Evolutionary conservation across 1,140 invertebrate species (phyloP).

Genomic region (Pogonognathellus flavescens): DNA sequence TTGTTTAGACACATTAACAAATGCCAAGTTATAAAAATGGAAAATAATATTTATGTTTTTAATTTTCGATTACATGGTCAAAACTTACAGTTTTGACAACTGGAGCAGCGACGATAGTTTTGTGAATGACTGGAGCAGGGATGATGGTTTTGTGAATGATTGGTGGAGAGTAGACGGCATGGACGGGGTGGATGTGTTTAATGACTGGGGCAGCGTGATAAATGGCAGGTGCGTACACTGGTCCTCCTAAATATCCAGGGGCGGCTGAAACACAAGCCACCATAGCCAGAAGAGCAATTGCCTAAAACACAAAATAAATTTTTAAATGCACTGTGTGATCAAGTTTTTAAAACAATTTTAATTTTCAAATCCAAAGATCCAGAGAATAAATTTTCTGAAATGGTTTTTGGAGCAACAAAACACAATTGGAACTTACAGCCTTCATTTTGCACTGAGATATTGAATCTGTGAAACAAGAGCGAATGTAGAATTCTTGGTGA

Average conservation of each 20-base stretch:
- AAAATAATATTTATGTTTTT: too few relatives aligned
- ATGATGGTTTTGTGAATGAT: slow-evolving; percentile 17
- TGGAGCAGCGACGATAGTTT: neutral
- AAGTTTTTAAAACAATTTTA: neutral
- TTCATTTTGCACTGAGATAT: neutral
- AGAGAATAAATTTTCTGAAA: neutral
- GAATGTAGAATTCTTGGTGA: neutral
- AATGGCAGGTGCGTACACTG: slow-evolving; percentile 19
- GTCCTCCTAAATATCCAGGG: slow-evolving; percentile 42
- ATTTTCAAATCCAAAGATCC: neutral
- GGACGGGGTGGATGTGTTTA: neutral
- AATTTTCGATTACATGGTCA: too few relatives aligned
- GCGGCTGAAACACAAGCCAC: slow-evolving; percentile 35
- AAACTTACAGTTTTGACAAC: neutral
- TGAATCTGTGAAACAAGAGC: neutral
- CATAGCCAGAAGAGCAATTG: slow-evolving; percentile 50
- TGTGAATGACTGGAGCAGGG: slow-evolving; percentile 46
- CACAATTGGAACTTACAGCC: neutral
- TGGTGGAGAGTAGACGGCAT: slow-evolving; percentile 36
- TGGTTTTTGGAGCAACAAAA: neutral
- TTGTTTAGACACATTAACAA: too few relatives aligned
- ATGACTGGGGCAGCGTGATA: neutral
- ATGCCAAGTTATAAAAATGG: too few relatives aligned
- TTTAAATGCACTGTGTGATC: neutral
- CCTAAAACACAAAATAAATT: slow-evolving; percentile 32